Evolutionary conservation across 1,140 invertebrate species (phyloP).

Genomic region (Aphelenchoides besseyi): DNA sequence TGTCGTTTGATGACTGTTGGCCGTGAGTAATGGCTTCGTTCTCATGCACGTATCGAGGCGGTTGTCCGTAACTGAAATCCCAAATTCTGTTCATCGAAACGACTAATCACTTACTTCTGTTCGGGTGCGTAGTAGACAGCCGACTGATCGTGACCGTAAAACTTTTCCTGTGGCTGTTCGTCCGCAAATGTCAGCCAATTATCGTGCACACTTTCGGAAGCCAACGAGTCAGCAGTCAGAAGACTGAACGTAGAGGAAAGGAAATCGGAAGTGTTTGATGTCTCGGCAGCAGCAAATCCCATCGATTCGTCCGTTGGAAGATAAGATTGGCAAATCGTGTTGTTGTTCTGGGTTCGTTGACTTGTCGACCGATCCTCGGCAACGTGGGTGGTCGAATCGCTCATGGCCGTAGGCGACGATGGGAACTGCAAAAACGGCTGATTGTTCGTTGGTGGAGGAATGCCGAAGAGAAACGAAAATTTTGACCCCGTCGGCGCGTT

Average conservation of each 20-base stretch:
- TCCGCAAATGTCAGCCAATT: neutral
- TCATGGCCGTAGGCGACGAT: neutral
- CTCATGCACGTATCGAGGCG: neutral
- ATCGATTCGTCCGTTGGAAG: neutral
- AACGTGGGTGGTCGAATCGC: neutral
- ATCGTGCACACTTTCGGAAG: neutral
- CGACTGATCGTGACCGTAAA: neutral
- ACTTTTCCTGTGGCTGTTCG: neutral
- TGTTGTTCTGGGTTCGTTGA: neutral
- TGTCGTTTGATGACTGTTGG: neutral
- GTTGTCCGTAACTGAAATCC: neutral
- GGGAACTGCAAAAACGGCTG: neutral
- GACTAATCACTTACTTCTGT: neutral
- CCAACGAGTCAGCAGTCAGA: neutral
- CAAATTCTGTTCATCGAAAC: neutral
- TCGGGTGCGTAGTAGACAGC: neutral
- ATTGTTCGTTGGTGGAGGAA: neutral
- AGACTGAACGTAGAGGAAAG: slow-evolving; percentile 14
- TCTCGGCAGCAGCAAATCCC: neutral
- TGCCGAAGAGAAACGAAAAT: neutral
- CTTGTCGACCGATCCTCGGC: no score
- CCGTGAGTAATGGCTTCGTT: neutral
- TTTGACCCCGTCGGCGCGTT: neutral
- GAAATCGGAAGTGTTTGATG: slow-evolving; percentile 12
- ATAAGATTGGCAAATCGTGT: neutral